Conservation (phyloP, 2,113 vertebrate genomes). For the Oxygymnocypris stewartii region DNA sequence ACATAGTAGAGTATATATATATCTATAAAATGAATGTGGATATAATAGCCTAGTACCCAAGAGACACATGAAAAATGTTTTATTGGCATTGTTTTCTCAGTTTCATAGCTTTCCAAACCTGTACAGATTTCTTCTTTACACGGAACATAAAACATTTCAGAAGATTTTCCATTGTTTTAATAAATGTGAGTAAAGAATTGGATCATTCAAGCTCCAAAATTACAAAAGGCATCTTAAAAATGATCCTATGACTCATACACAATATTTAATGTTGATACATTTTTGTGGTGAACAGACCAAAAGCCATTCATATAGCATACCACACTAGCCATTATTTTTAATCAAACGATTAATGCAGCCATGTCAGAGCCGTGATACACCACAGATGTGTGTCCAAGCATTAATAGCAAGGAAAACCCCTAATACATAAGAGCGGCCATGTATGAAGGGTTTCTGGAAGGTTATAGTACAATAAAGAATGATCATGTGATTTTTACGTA, state of each 20-base stretch:
- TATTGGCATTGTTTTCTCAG: background rate
- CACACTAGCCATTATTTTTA: too few species aligned
- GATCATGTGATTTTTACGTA: too few species aligned
- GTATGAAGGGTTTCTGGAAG: too few species aligned
- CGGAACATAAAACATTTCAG: background rate
- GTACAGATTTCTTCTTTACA: background rate
- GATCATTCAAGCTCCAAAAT: background rate
- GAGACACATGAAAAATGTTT: background rate
- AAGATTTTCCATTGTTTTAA: background rate
- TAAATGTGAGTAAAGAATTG: background rate
- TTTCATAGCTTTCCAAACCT: background rate
- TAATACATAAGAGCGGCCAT: too few species aligned
- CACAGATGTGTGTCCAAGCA: too few species aligned
- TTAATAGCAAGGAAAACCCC: too few species aligned
- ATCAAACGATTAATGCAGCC: too few species aligned
- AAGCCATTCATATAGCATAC: background rate
- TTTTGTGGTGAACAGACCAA: background rate
- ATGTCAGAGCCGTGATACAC: too few species aligned
- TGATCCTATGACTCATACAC: background rate
- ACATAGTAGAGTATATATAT: background rate
- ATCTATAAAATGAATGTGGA: background rate
- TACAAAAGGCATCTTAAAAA: background rate
- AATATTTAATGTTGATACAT: background rate
- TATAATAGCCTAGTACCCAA: background rate
- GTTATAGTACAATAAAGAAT: too few species aligned